Conservation (phyloP, 2,888 invertebrate species). For the Ichneumoninae sp. region DNA sequence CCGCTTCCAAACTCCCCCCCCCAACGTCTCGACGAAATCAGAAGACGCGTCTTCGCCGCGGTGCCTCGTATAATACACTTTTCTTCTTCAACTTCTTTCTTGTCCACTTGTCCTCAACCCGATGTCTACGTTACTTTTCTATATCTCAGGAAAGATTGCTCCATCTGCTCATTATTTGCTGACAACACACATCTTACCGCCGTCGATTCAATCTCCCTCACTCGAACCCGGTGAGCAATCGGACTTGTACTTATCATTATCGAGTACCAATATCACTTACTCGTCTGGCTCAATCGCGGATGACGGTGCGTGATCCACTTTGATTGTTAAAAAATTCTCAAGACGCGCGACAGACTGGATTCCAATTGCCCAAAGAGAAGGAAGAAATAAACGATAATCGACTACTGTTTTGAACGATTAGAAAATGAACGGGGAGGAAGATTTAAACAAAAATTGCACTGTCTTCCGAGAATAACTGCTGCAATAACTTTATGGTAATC, state of each 20-base stretch:
- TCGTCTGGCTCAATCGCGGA: neutral
- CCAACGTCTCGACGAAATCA: constrained; percentile 31
- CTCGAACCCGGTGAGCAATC: neutral
- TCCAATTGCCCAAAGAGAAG: neutral
- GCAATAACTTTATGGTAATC: too few species aligned
- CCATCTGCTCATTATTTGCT: constrained; percentile 14
- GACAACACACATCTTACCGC: constrained; percentile 4
- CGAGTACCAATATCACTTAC: constrained; percentile 8
- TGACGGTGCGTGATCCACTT: neutral
- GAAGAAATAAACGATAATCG: neutral
- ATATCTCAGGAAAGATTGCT: neutral
- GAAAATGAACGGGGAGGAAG: too few species aligned
- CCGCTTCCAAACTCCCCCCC: constrained; percentile 13
- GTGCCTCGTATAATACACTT: constrained; percentile 12
- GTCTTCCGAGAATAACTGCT: too few species aligned
- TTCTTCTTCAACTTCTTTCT: neutral
- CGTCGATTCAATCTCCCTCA: constrained; percentile 4
- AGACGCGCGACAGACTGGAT: neutral
- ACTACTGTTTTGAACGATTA: neutral
- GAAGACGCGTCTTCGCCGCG: constrained; percentile 21
- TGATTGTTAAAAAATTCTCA: neutral
- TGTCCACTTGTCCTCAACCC: neutral
- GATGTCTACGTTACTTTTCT: neutral
- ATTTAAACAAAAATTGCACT: too few species aligned
- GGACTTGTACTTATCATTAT: constrained; percentile 9